phyloP scores from a whole-genome alignment of 1,140 invertebrate species.

The Melitaea cinxia region DNA sequence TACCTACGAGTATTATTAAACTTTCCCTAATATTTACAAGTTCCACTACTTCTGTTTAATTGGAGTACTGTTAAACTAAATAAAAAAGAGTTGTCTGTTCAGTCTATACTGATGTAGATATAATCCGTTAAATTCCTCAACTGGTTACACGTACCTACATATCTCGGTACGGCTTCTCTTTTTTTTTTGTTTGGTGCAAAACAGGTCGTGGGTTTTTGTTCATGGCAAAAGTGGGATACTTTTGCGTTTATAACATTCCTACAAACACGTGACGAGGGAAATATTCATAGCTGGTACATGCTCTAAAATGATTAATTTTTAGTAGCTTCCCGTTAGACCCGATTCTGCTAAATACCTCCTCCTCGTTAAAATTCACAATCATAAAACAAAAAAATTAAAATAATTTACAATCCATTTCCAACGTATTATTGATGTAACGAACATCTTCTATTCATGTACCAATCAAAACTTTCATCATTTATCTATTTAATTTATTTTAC shows the following conservation, averaged over 20 bases:
- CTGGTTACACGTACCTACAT: conserved; percentile 3
- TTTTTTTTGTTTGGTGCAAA: neutral
- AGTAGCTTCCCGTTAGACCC: no score
- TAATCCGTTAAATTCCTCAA: conserved; percentile 7
- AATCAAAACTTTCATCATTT: no score
- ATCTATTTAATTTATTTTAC: no score
- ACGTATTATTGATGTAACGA: no score
- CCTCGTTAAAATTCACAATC: no score
- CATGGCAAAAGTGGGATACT: neutral
- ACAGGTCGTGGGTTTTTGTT: conserved; percentile 1
- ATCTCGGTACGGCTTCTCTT: neutral
- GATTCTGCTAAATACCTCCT: neutral
- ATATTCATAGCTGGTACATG: neutral
- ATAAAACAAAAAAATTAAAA: no score
- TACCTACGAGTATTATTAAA: neutral
- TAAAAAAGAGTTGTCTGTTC: neutral
- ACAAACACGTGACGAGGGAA: neutral
- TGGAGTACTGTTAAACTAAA: neutral
- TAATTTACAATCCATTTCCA: no score
- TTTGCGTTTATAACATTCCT: neutral
- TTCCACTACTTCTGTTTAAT: neutral
- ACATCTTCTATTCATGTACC: no score
- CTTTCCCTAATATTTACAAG: no score
- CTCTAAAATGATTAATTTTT: neutral
- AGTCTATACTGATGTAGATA: neutral